phyloP scores from a whole-genome alignment of 2,888 invertebrate species.

The Phlogophora meticulosa region DNA sequence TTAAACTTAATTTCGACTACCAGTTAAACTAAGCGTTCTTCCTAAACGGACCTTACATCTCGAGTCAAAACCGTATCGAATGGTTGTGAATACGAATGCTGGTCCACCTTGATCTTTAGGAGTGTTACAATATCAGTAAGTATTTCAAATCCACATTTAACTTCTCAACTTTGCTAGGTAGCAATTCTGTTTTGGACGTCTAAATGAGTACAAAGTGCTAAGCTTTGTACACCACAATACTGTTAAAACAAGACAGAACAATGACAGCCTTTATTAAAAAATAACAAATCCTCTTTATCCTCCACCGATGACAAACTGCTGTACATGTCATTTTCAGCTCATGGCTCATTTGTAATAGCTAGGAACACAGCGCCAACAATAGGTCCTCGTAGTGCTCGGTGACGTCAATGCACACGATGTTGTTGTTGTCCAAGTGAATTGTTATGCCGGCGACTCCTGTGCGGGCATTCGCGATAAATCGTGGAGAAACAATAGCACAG shows the following conservation, averaged over 20 bases:
- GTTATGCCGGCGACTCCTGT: constrained; percentile 76
- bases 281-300: constrained; percentile 57
- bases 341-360: constrained; percentile 81
- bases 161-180: too few species aligned
- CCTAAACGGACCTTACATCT: too few species aligned
- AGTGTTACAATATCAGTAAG: not conserved
- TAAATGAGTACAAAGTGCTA: too few species aligned
- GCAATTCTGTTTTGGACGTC: not conserved
- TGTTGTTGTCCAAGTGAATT: constrained; percentile 82
- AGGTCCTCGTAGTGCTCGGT: constrained; percentile 68
- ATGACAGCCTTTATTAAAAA: constrained; percentile 45
- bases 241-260: constrained; percentile 26
- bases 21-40: too few species aligned
- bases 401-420: constrained; percentile 77
- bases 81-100: too few species aligned
- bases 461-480: constrained; percentile 83
- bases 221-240: constrained; percentile 18
- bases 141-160: not conserved
- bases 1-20: too few species aligned
- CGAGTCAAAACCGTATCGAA: too few species aligned
- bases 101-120: too few species aligned
- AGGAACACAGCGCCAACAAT: constrained; percentile 72
- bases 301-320: constrained; percentile 59
- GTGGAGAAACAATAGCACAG: constrained; percentile 86
- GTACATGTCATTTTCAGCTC: constrained; percentile 73